Base-by-base conservation (phyloP, 2,888 invertebrate genomes). In the Dorcus hopei region DNA sequence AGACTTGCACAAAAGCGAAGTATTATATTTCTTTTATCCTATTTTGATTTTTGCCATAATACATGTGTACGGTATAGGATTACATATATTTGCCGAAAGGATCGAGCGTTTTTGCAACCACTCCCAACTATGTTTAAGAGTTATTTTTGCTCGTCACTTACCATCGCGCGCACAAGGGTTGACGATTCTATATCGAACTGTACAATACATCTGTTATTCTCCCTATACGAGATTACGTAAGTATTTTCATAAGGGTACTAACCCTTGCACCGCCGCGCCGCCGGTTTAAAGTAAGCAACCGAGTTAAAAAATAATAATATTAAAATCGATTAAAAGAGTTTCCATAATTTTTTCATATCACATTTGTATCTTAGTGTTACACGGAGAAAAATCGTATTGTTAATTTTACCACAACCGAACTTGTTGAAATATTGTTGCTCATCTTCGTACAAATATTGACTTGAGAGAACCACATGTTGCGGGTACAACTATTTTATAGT, bases 151-250 rank as follows among this genome's bases (percentile, higher is more conserved):
- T 16, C 45, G 45, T 19, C 52, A 59, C 42, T 33, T 59, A 49
- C 38, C 50, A 16, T 42, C 14, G 43, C 49, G 55, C 19, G 61
- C 59, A 58, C 61, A 63, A 65, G 63, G 67, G 65, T 63, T 65
- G 63, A 60, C 26, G 26, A 33, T 19, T 33, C 3, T 33, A 33
- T 33, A 65, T 67, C 60, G 60, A 59, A 54, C 57, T 63, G 61
- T 65, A 68, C 70, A 72, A 71, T 74, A 71, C 73, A 74, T 74
- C 74, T 74, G 74, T 73, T 74, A 70, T 72, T 66, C 70, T 68
- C 69, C 69, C 65, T 63, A 65, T 65, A 68, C 59, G 66, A 72
- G 72, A 73, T 74, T 73, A 73, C 66, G 66, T 66, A 69, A 71
- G 68, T 69, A 73, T 71, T 71, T 70, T 65, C 69, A 62, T 61